Conservation (phyloP, 2,888 invertebrate species). For the Sthenelais limicola region DNA sequence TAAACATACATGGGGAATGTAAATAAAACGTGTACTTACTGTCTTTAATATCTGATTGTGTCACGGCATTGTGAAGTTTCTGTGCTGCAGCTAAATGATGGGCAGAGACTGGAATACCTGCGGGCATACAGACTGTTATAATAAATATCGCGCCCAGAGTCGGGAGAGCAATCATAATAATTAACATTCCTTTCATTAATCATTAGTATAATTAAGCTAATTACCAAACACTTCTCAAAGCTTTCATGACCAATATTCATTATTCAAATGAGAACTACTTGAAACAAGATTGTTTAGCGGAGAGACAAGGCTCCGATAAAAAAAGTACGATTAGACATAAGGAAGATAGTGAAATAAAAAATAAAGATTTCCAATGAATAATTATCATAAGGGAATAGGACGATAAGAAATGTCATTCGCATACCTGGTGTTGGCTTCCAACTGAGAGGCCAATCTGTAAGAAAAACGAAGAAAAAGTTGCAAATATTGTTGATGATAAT, state of each 20-base stretch:
- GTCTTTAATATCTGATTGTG: conserved; percentile 25
- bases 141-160: not conserved
- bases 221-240: too few relatives aligned
- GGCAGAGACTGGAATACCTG: conserved; percentile 31
- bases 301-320: too few relatives aligned
- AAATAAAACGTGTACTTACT: conserved; percentile 5
- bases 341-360: not conserved
- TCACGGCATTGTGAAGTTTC: conserved; percentile 24
- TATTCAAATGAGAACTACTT: too few relatives aligned
- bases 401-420: too few relatives aligned
- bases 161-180: not conserved
- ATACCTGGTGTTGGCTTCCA: conserved; percentile 31
- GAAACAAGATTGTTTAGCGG: too few relatives aligned
- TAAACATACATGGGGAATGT: not conserved
- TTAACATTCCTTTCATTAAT: not conserved
- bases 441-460: conserved; percentile 24
- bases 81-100: conserved; percentile 22
- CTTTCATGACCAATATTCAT: too few relatives aligned
- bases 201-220: too few relatives aligned
- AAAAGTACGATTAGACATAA: not conserved
- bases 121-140: conserved; percentile 20
- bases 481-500: too few relatives aligned
- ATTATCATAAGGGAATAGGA: too few relatives aligned
- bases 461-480: too few relatives aligned
- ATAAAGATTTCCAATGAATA: too few relatives aligned